Percentiles rank a stretch among this genome's conserved stretches.
These are phyloP conservation scores for Bradypus variegatus DNA, from an alignment of 2,797 vertebrate species.

Conservation along the genomic window DNA sequence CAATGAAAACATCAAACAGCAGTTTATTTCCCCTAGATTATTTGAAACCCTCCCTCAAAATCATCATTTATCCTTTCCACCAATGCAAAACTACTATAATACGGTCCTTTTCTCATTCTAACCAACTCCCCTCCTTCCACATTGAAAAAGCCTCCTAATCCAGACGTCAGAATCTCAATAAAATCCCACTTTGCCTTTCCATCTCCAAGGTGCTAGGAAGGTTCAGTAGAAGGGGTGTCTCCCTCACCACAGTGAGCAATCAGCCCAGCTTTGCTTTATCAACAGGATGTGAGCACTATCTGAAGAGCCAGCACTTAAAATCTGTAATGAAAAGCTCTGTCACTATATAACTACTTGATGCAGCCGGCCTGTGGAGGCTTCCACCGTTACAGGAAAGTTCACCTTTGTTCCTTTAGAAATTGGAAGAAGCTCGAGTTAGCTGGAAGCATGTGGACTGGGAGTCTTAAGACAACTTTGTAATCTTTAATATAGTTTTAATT, in stretches of 20 bases:
- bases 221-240: not conserved
- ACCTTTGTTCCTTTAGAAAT: not conserved
- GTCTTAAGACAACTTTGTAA: not conserved
- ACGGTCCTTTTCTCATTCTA: not conserved
- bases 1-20: not conserved
- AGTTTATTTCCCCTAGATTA: not conserved
- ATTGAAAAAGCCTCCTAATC: not conserved
- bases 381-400: not conserved
- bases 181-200: not conserved
- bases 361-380: not conserved
- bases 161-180: not conserved
- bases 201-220: not conserved
- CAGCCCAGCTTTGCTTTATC: not conserved
- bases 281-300: not conserved
- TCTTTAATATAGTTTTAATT: not conserved
- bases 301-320: not conserved
- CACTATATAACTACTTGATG: not conserved
- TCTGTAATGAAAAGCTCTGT: not conserved
- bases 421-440: not conserved
- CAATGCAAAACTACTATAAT: not conserved
- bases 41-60: not conserved
- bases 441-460: not conserved
- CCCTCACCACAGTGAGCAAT: not conserved
- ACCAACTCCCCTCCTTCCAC: too few relatives aligned
- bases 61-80: not conserved